Base-by-base conservation (phyloP, 1,140 invertebrate genomes). In the Paraescarpia echinospica region DNA sequence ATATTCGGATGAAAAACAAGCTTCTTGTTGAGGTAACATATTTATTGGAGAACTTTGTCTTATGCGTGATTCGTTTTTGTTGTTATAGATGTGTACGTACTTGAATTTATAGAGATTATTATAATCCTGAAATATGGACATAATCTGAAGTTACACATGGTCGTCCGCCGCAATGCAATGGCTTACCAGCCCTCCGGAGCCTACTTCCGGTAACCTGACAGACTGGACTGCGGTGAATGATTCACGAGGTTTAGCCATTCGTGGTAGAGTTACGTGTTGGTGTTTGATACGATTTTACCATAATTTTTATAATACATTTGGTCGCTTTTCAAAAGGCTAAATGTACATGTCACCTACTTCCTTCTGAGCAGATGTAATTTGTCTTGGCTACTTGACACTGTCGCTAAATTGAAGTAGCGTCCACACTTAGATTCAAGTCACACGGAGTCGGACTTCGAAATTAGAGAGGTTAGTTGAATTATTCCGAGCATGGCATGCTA, bases 301-400 rank as follows among this genome's bases (percentile, higher is more conserved):
- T 35, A 92, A 92, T 48, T 92, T 88, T 91, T 34, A 35, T 92
- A 92, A 48, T 35, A 9, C 8, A 92, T 35, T 92, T 12, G 8
- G 51, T 48, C 33, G 27, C 33, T 34, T 92, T 12, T 92, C 14
- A 92, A 22, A 35, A 34, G 12, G 41, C 18, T 51, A 92, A 92
- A 59, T 92, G 91, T 91, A 77, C 22, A 12, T 27, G 59, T 77
- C 2, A 77, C 4, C 59, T 6, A 27, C 59, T 77, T 77, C 59
- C 59, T 77, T 77, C 59, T 27, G 59, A 77, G 1, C 59, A 77
- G 59, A 77, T 77, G 59, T 77, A 77, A 77, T 77, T 77, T 77
- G 59, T 77, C 59, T 77, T 77, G 22, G 59, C 22, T 77, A 77
- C 59, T 31, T 77, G 59, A 77, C 59, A 77, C 59, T 77, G 59